Base-by-base conservation (phyloP, 2,888 invertebrate genomes). In the Dasypolia templi region DNA sequence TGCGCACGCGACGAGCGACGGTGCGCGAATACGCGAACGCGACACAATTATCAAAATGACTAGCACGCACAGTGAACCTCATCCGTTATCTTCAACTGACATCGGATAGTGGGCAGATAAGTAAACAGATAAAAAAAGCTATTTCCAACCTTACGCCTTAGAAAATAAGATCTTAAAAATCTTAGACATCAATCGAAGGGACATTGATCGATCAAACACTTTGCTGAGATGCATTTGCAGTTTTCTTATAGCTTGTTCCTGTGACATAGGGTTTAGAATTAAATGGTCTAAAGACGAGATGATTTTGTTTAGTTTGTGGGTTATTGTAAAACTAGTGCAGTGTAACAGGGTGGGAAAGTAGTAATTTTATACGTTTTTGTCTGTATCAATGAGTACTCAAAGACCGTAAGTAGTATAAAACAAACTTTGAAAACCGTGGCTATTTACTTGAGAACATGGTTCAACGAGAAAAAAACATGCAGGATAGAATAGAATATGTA, bases 61-160 rank as follows among this genome's bases (percentile, higher is more conserved):
- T 80, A 80, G 79, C 82, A 79, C 81, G 66, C 84, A 80, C 85
- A 73, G 83, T 83, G 82, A 87, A 79, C 87, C 87, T 87, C 90
- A 89, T 86, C 86, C 89, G 88, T 92, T 93, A 93, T 94, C 90
- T 88, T 80, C 76, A 89, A 86, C 87, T 87, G 88, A 88, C 91
- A 91, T 88, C 87, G 88, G 87, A 91, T 88, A 89, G 81, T 75
- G 63, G 69, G 67, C 77, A 69, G 84, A 86, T 86, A 86, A 70
- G 63, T 79, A 35, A 77, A 75, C 61, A 79, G 76, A 77, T 78
- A 88, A 86, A 72, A 66, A 70, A 67, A 63, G 42, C 74, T 62
- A 80, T 74, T 73, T 83, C 63, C 73, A 78, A 81, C 74, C 67
- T 79, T 84, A 86, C 14, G 0, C 6, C 32, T 51, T n/a, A 44